Percentiles rank a stretch among this genome's conserved stretches.
Evolutionary conservation across 2,113 vertebrate genomes (phyloP).

Genomic region (Bufo gargarizans): DNA sequence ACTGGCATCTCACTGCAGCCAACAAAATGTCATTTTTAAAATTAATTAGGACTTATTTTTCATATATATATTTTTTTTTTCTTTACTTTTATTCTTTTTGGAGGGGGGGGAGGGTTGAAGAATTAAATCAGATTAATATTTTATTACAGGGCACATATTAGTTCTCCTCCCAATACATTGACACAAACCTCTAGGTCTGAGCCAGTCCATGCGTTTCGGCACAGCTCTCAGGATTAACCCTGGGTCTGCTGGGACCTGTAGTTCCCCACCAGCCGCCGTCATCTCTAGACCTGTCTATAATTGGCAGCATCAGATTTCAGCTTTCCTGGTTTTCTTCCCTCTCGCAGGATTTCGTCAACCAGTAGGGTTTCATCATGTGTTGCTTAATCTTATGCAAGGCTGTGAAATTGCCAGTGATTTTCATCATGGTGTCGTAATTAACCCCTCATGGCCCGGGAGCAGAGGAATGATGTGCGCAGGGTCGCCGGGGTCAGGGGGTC

Average conservation of each 20-base stretch:
- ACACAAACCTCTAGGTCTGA: not conserved
- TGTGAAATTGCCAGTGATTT: conserved; percentile 76
- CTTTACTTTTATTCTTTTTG: too few relatives aligned
- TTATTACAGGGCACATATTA: not conserved
- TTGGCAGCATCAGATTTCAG: conserved; percentile 11
- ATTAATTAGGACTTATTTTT: too few relatives aligned
- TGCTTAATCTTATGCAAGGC: conserved; percentile 87
- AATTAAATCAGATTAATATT: not conserved
- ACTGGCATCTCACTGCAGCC: too few relatives aligned
- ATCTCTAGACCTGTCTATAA: not conserved
- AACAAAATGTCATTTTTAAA: too few relatives aligned
- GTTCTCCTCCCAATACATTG: not conserved
- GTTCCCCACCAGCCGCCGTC: not conserved
- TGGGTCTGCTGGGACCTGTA: not conserved
- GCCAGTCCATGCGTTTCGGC: not conserved
- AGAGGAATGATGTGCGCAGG: conserved; percentile 42
- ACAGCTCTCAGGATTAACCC: not conserved
- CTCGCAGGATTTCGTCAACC: conserved; percentile 69
- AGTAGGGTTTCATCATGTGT: conserved; percentile 81
- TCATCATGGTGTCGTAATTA: conserved; percentile 82
- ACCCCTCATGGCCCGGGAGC: conserved; percentile 73
- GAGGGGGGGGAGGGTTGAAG: too few relatives aligned
- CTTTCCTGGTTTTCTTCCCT: conserved; percentile 59
- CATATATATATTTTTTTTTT: too few relatives aligned
- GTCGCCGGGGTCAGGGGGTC: conserved; percentile 16